Evolutionary conservation across 2,113 vertebrate species (phyloP).

Genomic region (Planiliza haematocheilus): DNA sequence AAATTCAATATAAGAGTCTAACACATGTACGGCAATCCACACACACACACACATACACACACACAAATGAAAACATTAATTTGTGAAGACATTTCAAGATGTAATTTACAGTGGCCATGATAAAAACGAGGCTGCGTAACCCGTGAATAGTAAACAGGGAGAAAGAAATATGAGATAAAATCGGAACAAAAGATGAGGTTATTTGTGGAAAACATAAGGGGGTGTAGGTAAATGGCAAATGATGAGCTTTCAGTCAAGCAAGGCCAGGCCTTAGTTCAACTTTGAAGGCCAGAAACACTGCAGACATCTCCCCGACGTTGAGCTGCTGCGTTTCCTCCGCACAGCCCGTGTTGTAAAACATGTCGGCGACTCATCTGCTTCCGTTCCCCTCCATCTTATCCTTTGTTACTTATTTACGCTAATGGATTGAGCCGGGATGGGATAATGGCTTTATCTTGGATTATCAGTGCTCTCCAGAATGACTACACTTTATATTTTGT

Average conservation of each 20-base stretch:
- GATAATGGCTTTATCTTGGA: conserved; percentile 13
- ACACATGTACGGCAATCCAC: too few relatives aligned
- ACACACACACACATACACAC: too few relatives aligned
- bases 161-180: not conserved
- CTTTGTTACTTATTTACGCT: not conserved
- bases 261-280: not conserved
- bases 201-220: not conserved
- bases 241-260: not conserved
- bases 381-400: not conserved
- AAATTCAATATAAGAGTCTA: too few relatives aligned
- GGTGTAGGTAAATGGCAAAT: not conserved
- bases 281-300: not conserved
- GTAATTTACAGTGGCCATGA: not conserved
- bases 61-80: not conserved
- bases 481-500: conserved; percentile 2
- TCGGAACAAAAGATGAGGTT: not conserved
- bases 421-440: not conserved
- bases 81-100: not conserved
- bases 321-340: not conserved
- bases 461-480: not conserved
- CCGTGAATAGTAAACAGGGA: not conserved
- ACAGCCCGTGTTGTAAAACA: not conserved
- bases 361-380: not conserved
- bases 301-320: not conserved
- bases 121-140: not conserved